Evolutionary conservation across 2,888 invertebrate genomes (phyloP), one percentile per base, ranked within the genome.

Genomic region (Conistra vaccinii): DNA sequence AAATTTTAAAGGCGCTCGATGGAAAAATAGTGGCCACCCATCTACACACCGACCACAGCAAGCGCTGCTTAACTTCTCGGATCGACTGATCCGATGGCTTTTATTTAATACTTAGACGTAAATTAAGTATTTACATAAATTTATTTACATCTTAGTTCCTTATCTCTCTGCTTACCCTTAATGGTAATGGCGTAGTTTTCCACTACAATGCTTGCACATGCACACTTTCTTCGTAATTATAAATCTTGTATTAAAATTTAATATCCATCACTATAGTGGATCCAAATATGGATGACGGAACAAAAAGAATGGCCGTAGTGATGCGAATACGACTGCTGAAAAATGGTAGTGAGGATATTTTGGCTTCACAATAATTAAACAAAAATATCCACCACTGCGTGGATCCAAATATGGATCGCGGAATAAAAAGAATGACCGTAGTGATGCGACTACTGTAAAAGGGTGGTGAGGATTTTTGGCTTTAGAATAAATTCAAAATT

Each of bases 211-310:
- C 74, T 23, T 48, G 48, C 23, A 48, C 23, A 48, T n/a, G n/a
- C 53, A 0, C 3, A 76, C 84, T 87, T 82, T 87, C 78, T 74
- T 65, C 14, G 63, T 72, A 73, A 87, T 84, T 81, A 81, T 80
- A 84, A 81, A 84, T 84, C 67, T 63, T 82, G 73, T 74, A 85
- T 85, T 75, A 73, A 81, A 76, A 76, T 81, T 73, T 29, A 66
- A 77, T 69, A 80, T 74, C 39, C n/a, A 35, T 0, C 58, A 68
- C 66, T 71, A 67, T 71, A n/a, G 51, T n/a, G 17, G 10, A 58
- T 75, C 76, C 85, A 70, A 73, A 80, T 73, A 85, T 67, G 77
- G 87, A 69, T 63, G 14, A 61, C 12, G 45, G 42, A 67, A 83
- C 69, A 71, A 75, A 85, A 83, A 69, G 60, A 78, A 53, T 1